These are phyloP conservation scores for Haplochromis vanheusdeni DNA, from an alignment of 2,113 vertebrate genomes.

Conservation along the genomic window DNA sequence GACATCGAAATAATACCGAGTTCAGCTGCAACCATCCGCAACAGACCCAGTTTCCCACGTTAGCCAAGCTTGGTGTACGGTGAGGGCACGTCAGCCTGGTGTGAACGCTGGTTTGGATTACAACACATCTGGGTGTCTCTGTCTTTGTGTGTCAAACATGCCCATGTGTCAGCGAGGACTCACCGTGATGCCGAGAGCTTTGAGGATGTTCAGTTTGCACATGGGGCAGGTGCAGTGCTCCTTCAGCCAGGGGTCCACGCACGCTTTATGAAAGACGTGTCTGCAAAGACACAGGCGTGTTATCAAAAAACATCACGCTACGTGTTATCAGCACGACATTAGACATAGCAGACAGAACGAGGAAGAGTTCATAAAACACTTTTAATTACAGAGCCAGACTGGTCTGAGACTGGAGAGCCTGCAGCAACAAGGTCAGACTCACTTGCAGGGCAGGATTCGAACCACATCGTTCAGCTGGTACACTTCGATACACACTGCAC, in stretches of 20 bases:
- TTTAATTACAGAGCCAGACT: neutral
- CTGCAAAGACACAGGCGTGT: slow-evolving; percentile 52
- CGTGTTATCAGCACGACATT: neutral
- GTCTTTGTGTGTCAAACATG: neutral
- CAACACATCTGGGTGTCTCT: neutral
- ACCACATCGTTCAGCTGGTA: slow-evolving; percentile 97
- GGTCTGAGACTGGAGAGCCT: neutral
- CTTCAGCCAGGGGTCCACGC: slow-evolving; percentile 96
- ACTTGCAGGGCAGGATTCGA: slow-evolving; percentile 98
- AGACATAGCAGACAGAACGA: neutral
- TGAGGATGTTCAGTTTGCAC: slow-evolving; percentile 98
- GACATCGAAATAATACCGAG: neutral
- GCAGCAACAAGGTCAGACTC: slow-evolving; percentile 47
- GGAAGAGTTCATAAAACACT: neutral
- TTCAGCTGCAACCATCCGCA: neutral
- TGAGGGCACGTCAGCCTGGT: neutral
- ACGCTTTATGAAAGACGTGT: slow-evolving; percentile 96
- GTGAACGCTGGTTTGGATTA: neutral
- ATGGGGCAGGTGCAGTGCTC: slow-evolving; percentile 98
- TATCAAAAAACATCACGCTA: neutral
- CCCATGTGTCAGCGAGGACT: neutral
- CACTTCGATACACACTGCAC: slow-evolving; percentile 95
- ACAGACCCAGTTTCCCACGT: neutral
- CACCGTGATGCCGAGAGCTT: slow-evolving; percentile 95
- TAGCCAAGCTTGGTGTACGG: neutral